Conservation (phyloP, 2,113 vertebrate genomes). For the Strigops habroptila region DNA sequence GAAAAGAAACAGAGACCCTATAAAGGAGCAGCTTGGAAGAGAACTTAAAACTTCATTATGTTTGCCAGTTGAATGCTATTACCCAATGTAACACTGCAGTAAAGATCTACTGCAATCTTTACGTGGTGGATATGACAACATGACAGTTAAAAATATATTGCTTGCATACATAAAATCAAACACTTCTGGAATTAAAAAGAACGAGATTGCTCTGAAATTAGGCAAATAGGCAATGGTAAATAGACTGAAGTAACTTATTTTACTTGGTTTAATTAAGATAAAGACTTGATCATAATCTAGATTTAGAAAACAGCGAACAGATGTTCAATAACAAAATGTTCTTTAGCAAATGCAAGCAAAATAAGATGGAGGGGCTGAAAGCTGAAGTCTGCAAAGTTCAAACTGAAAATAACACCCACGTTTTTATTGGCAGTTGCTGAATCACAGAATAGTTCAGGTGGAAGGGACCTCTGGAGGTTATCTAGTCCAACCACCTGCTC, state of each 20-base stretch:
- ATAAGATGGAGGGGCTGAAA: neutral
- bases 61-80: neutral
- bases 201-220: neutral
- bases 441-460: neutral
- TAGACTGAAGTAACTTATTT: neutral
- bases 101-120: neutral
- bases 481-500: neutral
- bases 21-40: neutral
- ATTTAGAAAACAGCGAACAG: constrained; percentile 22
- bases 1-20: neutral
- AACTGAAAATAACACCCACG: neutral
- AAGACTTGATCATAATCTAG: neutral
- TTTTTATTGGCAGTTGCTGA: constrained; percentile 3
- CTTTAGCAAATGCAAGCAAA: neutral
- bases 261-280: neutral
- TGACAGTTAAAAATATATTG: neutral
- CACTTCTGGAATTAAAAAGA: neutral
- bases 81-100: neutral
- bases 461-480: neutral
- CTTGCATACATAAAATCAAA: neutral
- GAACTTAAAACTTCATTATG: neutral
- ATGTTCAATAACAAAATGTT: neutral
- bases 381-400: constrained; percentile 29
- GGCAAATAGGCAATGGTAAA: neutral
- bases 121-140: neutral